Evolutionary conservation across 2,113 vertebrate species (phyloP), one percentile per base, ranked within the genome.

Genomic region (Pteropus alecto): DNA sequence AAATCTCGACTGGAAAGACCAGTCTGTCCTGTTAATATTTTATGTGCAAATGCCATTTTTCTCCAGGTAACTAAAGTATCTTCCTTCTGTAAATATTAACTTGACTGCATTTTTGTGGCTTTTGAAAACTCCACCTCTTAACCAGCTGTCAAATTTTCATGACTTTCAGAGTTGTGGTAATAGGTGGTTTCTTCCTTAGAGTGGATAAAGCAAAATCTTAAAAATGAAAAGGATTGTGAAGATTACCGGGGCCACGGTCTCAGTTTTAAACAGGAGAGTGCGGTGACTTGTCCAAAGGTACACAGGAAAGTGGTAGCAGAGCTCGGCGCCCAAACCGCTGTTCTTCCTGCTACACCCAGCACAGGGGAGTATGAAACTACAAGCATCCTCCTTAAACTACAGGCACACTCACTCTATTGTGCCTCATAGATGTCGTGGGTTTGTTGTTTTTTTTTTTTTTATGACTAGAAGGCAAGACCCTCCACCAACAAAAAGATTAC

Each of bases 61-160:
- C 68, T 93, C 67, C 88, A 61, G 33, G 77, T 77, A 85, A n/a
- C 24, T 38, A 1, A 65, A 67, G 41, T 88, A 11, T 87, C 90
- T 95, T 70, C 81, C 51, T 94, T 94, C 70, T 76, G 68, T 87
- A 91, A 94, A 96, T 89, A 97, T 68, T 86, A 79, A 51, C 96
- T 14, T 12, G n/a, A 82, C 16, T 14, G 46, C 91, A 93, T 89
- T 96, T 87, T 86, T 97, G 93, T 87, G 93, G 82, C 94, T 95
- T 96, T 91, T 70, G 43, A 54, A 96, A 94, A 94, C 54, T n/a
- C 51, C 38, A 24, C 67, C 86, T 88, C 86, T 93, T 63, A 90
- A 83, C 71, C 61, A 9, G 28, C 43, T 30, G 74, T 92, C 94
- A 90, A 1, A 13, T 74, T 35, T 65, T 93, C 58, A 7, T 82